Base-by-base conservation (phyloP, 2,113 vertebrate genomes). In the Sinocyclocheilus grahami region DNA sequence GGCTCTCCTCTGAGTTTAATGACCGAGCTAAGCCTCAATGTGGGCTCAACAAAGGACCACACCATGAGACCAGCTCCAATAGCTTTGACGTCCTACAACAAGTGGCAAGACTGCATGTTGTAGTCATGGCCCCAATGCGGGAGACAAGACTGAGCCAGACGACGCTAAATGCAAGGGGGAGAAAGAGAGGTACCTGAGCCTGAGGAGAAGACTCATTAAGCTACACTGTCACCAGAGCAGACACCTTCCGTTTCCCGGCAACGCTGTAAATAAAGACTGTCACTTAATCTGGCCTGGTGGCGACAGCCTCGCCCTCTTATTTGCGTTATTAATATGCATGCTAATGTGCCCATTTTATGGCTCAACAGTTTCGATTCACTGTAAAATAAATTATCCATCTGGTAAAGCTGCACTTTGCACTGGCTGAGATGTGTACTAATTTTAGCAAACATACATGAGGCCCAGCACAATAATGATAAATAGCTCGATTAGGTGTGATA, bases 301-400 rank as follows among this genome's bases (percentile, higher is more conserved):
- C 71, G 85, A 78, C 79, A 55, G 42, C 86, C 85, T 86, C 78
- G 75, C 86, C 86, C 84, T 86, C 88, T 86, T 90, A 88, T 90
- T 89, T 89, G 87, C 62, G 74, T 89, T 89, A 92, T 92, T 92
- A 92, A 91, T 91, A 92, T 92, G 90, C 90, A 91, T 92, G 90
- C 90, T 92, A 92, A 92, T 92, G 87, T 67, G 88, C 90, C 91
- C 90, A 91, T 92, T 92, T 91, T 91, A 92, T 90, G 91, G 90
- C 91, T 92, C 90, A 90, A 91, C 92, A 90, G 90, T 92, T 91
- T 87, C 89, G 87, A 92, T 92, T 91, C 89, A 91, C 89, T 91
- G 89, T 92, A 92, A 91, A 92, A 92, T 91, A 91, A 92, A 92
- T 92, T 92, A 92, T 90, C 89, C 90, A 91, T 91, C 90, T 91